A percentile compares a stretch with the other conserved stretches of the same genome.
These are phyloP conservation scores for Polydesmus complanatus DNA, from an alignment of 2,888 invertebrate species.

Conservation along the genomic window DNA sequence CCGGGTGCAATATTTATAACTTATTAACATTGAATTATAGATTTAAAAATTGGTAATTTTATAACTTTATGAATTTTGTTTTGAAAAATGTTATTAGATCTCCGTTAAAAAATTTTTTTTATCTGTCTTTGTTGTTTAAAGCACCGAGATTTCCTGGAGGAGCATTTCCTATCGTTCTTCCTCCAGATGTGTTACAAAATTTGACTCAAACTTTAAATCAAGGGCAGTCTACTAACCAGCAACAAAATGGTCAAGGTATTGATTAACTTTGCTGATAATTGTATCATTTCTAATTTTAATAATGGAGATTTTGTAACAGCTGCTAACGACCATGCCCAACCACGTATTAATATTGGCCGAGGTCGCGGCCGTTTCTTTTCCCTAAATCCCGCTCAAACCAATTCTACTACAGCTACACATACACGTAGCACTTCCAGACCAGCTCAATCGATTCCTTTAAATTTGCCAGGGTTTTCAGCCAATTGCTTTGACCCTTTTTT, in stretches of 20 bases:
- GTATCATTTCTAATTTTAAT: background rate
- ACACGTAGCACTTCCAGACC: slow-evolving; percentile 54
- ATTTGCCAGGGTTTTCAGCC: slow-evolving; percentile 18
- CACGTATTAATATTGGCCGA: too few relatives aligned
- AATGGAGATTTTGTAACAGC: background rate
- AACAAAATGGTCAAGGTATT: background rate
- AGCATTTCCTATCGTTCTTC: slow-evolving; percentile 23
- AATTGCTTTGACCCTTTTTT: slow-evolving; percentile 48
- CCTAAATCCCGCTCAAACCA: background rate
- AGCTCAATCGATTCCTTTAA: slow-evolving; percentile 41
- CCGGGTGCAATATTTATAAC: background rate
- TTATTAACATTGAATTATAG: too few relatives aligned
- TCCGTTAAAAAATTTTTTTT: too few relatives aligned
- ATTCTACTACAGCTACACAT: slow-evolving; percentile 41
- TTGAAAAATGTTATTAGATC: too few relatives aligned
- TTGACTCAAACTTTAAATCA: slow-evolving; percentile 31
- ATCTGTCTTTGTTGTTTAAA: too few relatives aligned
- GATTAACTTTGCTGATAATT: background rate
- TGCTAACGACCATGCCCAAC: too few relatives aligned
- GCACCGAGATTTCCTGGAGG: background rate
- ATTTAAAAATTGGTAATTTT: too few relatives aligned
- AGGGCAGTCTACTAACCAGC: too few relatives aligned
- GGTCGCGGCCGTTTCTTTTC: background rate
- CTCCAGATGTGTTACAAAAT: slow-evolving; percentile 41
- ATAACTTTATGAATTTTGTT: too few relatives aligned